These are phyloP conservation scores for Coregonus sp. DNA, from an alignment of 2,797 vertebrate species.

Conservation along the genomic window DNA sequence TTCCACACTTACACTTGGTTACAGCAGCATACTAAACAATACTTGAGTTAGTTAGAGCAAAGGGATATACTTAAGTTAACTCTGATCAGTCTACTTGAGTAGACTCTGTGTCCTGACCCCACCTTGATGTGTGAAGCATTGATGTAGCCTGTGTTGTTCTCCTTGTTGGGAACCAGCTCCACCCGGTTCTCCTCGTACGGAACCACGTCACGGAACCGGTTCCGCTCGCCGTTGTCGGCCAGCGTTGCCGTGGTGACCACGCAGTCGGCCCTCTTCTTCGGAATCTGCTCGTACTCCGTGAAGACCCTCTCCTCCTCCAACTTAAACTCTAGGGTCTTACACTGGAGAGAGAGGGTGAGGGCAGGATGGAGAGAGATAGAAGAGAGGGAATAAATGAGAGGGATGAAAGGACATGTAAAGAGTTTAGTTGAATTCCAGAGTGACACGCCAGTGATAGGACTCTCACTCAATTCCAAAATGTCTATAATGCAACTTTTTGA, in stretches of 20 bases:
- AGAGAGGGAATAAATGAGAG: background rate
- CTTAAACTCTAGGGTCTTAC: slow-evolving; percentile 88
- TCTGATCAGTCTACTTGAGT: background rate
- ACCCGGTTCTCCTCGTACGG: slow-evolving; percentile 95
- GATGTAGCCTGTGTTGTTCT: slow-evolving; percentile 95
- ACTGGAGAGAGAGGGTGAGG: slow-evolving; percentile 69
- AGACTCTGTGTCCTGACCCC: slow-evolving; percentile 5
- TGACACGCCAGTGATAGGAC: background rate
- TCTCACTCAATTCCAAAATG: too few species aligned
- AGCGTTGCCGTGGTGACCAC: slow-evolving; percentile 83
- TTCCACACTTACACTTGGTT: background rate
- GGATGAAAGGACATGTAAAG: slow-evolving; percentile 6
- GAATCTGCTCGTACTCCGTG: slow-evolving; percentile 93
- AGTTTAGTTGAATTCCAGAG: background rate
- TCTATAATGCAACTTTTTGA: too few species aligned
- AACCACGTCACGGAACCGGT: slow-evolving; percentile 89
- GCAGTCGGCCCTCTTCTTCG: slow-evolving; percentile 86
- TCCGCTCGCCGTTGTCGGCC: slow-evolving; percentile 90
- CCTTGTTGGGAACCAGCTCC: slow-evolving; percentile 94
- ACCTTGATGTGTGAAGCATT: slow-evolving; percentile 98
- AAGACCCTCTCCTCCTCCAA: slow-evolving; percentile 93
- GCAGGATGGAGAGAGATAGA: background rate
- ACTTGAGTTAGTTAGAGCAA: too few species aligned
- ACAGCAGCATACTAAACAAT: background rate
- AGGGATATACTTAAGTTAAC: too few species aligned